These are phyloP conservation scores for Argopecten irradians DNA, from an alignment of 1,140 invertebrate species.

Conservation along the genomic window DNA sequence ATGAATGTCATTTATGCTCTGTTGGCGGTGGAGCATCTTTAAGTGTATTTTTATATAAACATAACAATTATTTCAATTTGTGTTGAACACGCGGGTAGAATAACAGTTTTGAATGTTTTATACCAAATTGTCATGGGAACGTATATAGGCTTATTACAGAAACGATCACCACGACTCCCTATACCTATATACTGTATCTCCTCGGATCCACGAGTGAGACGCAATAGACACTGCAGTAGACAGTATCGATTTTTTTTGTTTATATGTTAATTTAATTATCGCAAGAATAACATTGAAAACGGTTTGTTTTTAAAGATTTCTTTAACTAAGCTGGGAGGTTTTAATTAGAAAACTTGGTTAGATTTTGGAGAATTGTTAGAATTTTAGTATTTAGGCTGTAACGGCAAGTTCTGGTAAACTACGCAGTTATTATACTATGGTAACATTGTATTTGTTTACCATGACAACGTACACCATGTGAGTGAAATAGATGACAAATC, in stretches of 20 bases:
- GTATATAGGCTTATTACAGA: too few relatives aligned
- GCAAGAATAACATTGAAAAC: background rate
- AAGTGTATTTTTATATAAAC: too few relatives aligned
- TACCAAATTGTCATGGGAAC: too few relatives aligned
- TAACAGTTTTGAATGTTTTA: too few relatives aligned
- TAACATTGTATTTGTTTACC: background rate
- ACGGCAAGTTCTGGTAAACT: background rate
- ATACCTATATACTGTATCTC: too few relatives aligned
- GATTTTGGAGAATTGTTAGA: background rate
- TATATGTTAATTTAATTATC: background rate
- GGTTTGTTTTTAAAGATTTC: background rate
- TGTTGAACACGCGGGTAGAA: too few relatives aligned
- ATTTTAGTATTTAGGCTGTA: background rate
- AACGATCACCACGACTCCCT: too few relatives aligned
- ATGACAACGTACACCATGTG: background rate
- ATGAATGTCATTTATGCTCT: too few relatives aligned
- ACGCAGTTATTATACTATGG: background rate
- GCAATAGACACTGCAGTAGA: background rate
- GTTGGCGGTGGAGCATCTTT: too few relatives aligned
- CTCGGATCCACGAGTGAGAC: too few relatives aligned
- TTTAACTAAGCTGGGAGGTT: background rate
- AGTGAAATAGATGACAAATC: background rate
- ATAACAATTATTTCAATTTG: too few relatives aligned
- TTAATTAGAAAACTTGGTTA: background rate
- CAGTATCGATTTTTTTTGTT: background rate